Evolutionary conservation across 2,888 invertebrate genomes (phyloP), one percentile per base, ranked within the genome.

Genomic region (Artemia sp.): DNA sequence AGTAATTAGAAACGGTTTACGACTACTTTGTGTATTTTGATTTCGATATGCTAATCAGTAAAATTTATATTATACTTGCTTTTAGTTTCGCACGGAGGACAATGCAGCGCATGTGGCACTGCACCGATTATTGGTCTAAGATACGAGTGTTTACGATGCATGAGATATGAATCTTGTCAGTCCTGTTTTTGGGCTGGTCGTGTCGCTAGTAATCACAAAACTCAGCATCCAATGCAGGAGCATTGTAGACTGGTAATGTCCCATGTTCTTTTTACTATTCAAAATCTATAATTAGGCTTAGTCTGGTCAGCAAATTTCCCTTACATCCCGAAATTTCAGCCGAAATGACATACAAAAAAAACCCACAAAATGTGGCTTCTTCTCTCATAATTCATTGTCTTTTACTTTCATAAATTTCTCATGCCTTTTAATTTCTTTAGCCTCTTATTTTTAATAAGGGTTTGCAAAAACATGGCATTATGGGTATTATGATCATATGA

Each of bases 151-250:
- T 76, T 85, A 70, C 83, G 83, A 74, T 87, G 86, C 76, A 80
- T 84, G 53, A 81, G 81, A 71, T 86, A 85, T 75, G 83, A 84
- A 74, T 83, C 85, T 74, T 87, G 87, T 75, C 86, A 86, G 76
- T 78, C 80, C 52, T 87, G 87, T 77, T 87, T 86, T 77, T 82
- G 86, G 71, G 80, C 81, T 70, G 85, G 85, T 3, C 80, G 81
- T 74, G 80, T 78, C 51, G 83, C 81, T 71, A 81, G 82, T 74
- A 82, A 82, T 52, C 87, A 87, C 76, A 86, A 86, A 77, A 76
- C 84, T 66, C 82, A 82, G 67, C 87, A 87, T 78, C 83, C 85
- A 6, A 82, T 85, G 76, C 82, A 84, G 75, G 86, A 86, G 77
- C 85, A 84, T 76, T 85, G 84, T 74, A 78, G 78, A 8, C 79